Evolutionary conservation across 1,140 invertebrate species (phyloP).

Genomic region (Aethina tumida): DNA sequence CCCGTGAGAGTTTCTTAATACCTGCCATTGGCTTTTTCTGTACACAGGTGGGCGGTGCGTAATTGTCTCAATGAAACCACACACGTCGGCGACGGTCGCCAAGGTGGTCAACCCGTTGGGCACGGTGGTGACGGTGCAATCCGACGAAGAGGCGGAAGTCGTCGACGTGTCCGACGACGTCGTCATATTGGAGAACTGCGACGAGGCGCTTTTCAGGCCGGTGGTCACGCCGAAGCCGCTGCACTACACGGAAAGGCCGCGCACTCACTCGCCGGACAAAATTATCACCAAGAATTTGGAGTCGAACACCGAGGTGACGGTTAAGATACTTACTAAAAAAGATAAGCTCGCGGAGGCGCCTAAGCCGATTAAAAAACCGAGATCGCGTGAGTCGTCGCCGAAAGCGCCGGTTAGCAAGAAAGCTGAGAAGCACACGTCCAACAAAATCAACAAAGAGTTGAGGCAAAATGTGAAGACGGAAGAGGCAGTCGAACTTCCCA

Average conservation of each 20-base stretch:
- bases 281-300: conserved; percentile 25
- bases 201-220: conserved; percentile 51
- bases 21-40: conserved; percentile 70
- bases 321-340: conserved; percentile 20
- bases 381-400: not conserved
- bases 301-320: conserved; percentile 24
- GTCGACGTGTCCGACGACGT: conserved; percentile 36
- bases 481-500: not conserved
- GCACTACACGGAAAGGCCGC: conserved; percentile 13
- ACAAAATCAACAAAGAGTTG: not conserved
- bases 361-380: conserved; percentile 2
- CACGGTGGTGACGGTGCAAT: conserved; percentile 52
- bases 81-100: conserved; percentile 39
- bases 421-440: not conserved
- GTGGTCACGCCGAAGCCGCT: conserved; percentile 38
- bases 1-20: no score
- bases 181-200: conserved; percentile 48
- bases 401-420: not conserved
- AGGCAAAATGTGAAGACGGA: not conserved
- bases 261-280: conserved; percentile 15
- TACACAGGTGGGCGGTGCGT: conserved; percentile 52
- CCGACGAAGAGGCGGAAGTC: conserved; percentile 43
- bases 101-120: conserved; percentile 64
- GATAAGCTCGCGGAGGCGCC: no score
- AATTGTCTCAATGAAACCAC: conserved; percentile 35